These are phyloP conservation scores for Celastrina argiolus DNA, from an alignment of 2,888 invertebrate genomes.

Conservation along the genomic window DNA sequence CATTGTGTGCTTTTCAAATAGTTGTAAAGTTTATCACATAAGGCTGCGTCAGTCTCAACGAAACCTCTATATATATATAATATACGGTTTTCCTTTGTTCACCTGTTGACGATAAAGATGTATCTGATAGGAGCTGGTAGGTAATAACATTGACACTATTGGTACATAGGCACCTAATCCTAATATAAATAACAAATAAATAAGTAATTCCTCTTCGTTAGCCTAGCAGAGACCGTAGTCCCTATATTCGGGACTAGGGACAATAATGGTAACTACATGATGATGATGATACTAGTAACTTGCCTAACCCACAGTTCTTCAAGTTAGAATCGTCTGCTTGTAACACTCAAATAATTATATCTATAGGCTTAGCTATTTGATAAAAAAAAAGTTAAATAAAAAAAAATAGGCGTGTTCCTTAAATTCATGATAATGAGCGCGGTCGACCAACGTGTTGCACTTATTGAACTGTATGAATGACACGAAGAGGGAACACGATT, in stretches of 20 bases:
- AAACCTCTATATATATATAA: neutral
- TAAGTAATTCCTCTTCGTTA: too few relatives aligned
- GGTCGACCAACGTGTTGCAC: neutral
- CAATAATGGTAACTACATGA: too few relatives aligned
- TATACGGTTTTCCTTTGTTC: neutral
- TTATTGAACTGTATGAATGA: neutral
- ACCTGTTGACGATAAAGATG: neutral
- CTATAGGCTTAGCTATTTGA: too few relatives aligned
- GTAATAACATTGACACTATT: neutral
- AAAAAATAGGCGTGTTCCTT: neutral
- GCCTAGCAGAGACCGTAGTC: too few relatives aligned
- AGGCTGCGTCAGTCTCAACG: neutral
- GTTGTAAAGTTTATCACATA: neutral
- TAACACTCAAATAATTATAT: too few relatives aligned
- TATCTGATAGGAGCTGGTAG: neutral
- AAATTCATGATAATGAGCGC: neutral
- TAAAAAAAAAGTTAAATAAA: too few relatives aligned
- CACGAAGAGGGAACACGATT: neutral
- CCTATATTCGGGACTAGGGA: too few relatives aligned
- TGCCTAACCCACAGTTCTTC: too few relatives aligned
- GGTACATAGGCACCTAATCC: too few relatives aligned
- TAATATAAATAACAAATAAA: too few relatives aligned
- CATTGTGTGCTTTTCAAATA: conserved; percentile 6
- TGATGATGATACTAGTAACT: too few relatives aligned
- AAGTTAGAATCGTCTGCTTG: too few relatives aligned